Evolutionary conservation across 2,113 vertebrate genomes (phyloP), one percentile per base, ranked within the genome.

Genomic region (Tautogolabrus adspersus): DNA sequence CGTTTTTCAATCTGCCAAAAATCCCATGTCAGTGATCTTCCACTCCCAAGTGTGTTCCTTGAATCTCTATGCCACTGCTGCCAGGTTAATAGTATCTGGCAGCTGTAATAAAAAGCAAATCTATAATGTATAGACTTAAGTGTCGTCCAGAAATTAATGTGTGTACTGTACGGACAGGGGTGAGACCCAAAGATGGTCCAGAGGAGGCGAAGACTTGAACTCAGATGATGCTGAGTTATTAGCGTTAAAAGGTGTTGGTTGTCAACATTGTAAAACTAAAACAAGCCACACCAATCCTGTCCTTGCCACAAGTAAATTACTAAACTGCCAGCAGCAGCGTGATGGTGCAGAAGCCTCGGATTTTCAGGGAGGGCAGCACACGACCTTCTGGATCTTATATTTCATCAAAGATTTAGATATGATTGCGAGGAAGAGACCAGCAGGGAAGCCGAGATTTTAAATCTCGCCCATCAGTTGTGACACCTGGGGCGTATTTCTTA

Each of bases 51-150:
- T 46, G 26, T 30, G 11, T 21, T 56, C 76, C 42, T 37, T 81
- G 63, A 82, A 81, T 79, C 77, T 68, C 49, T 21, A 1, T 1
- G 66, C 66, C 58, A 23, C 66, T 0, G 38, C 66, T 42, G 72
- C 55, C 56, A 37, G 3, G 21, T 44, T 83, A 83, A 85, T 70
- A 76, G 77, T 34, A 70, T 83, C 83, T 87, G 82, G 59, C 84
- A 85, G 82, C 72, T 88, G 67, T 75, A 87, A 88, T 85, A 81
- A 83, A 87, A 85, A 67, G 79, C 63, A 79, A 81, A 89, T 89
- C 85, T 71, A 87, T 76, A 79, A 77, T 58, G 75, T 58, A 72
- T 12, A 65, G 85, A 89, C 38, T n/a, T 71, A 63, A 22, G 30
- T 69, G 77, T 59, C 57, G 66, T 69, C 70, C 47, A 21, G 77